Percentiles rank a stretch among this genome's conserved stretches.
These are phyloP conservation scores for Paramormyrops kingsleyae DNA, from an alignment of 2,113 vertebrate species.

Conservation along the genomic window DNA sequence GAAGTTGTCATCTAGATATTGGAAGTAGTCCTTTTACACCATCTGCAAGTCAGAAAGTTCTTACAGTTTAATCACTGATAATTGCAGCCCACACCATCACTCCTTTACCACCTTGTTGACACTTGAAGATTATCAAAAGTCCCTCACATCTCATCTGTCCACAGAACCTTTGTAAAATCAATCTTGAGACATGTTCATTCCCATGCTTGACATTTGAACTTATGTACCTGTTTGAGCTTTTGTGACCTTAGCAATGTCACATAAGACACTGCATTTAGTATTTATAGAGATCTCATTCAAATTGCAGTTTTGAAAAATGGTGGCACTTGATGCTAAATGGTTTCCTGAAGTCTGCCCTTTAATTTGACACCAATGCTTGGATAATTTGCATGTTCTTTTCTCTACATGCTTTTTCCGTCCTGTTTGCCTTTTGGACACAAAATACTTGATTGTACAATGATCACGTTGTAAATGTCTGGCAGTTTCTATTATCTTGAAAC, in stretches of 20 bases:
- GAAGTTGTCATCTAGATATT: neutral
- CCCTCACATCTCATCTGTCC: neutral
- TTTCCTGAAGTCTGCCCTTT: neutral
- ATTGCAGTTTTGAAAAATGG: neutral
- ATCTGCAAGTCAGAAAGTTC: neutral
- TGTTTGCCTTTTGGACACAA: neutral
- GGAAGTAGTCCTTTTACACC: neutral
- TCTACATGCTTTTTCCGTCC: neutral
- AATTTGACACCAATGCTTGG: neutral
- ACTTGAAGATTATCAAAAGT: neutral
- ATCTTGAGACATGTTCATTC: neutral
- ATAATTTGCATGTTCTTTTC: neutral
- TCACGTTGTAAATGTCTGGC: neutral
- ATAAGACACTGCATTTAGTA: neutral
- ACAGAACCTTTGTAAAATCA: neutral
- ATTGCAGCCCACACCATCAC: neutral
- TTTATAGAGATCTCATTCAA: neutral
- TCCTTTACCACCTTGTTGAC: neutral
- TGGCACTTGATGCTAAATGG: neutral
- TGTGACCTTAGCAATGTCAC: neutral
- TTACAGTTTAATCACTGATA: neutral
- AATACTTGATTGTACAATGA: neutral
- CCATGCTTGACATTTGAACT: neutral
- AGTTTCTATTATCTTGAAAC: neutral
- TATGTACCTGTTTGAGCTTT: neutral